Percentiles rank a stretch among this genome's conserved stretches.
These are phyloP conservation scores for Barnardius zonarius DNA, from an alignment of 2,113 vertebrate species.

Conservation along the genomic window DNA sequence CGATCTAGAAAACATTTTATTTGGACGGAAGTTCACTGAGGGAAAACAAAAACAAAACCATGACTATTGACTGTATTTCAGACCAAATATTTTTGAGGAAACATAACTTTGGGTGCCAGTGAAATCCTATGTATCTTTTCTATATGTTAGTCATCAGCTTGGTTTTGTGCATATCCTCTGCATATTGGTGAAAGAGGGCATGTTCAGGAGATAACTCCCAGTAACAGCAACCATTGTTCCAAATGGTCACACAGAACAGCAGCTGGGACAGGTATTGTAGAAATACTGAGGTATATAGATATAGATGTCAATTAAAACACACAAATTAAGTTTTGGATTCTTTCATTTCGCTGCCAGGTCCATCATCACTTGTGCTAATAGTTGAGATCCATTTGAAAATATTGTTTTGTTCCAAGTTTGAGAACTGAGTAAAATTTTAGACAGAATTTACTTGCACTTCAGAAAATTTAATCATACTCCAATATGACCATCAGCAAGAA, in stretches of 20 bases:
- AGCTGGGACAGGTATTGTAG: neutral
- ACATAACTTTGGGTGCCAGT: neutral
- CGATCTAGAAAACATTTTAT: neutral
- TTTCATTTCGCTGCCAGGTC: neutral
- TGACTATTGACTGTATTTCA: neutral
- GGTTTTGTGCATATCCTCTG: neutral
- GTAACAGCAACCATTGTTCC: neutral
- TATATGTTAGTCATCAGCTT: neutral
- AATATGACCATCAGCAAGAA: neutral
- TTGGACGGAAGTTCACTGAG: neutral
- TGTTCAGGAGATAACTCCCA: neutral
- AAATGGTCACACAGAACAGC: neutral
- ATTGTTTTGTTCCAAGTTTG: neutral
- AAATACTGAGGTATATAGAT: neutral
- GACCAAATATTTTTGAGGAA: neutral
- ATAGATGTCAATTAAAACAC: neutral
- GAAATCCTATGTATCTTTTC: neutral
- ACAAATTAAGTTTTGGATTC: neutral
- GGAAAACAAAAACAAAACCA: neutral
- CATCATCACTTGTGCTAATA: neutral
- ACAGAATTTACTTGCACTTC: neutral
- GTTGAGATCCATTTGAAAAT: neutral
- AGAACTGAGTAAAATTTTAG: neutral
- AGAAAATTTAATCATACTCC: neutral
- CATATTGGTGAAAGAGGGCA: neutral